A percentile compares a stretch with the other conserved stretches of the same genome.
Evolutionary conservation across 2,888 invertebrate genomes (phyloP).

Genomic region (Himalopsyche tibetana): DNA sequence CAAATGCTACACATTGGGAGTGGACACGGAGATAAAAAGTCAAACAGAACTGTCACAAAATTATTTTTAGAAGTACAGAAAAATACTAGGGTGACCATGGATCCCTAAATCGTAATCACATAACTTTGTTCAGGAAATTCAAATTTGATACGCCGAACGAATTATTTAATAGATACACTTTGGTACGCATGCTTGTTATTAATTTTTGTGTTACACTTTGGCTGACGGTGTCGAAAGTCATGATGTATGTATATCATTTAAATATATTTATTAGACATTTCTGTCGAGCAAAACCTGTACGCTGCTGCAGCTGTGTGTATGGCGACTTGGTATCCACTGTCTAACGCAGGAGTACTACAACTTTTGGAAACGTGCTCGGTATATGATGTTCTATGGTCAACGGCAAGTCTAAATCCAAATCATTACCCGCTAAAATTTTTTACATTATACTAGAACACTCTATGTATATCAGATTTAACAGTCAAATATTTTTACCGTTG

Average conservation of each 20-base stretch:
- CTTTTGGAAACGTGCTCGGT: not conserved
- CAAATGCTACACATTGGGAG: no score
- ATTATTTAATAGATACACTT: constrained; percentile 15
- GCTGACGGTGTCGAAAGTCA: constrained; percentile 30
- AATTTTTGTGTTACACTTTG: constrained; percentile 20
- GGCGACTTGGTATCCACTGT: constrained; percentile 7
- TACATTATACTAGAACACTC: no score
- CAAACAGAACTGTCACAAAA: no score
- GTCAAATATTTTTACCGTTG: no score
- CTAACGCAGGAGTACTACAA: not conserved
- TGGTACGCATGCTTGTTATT: not conserved
- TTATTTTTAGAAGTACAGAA: not conserved
- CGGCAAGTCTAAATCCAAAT: no score
- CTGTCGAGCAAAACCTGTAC: constrained; percentile 25
- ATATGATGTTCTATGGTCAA: no score
- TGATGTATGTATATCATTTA: constrained; percentile 30
- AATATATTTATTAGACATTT: constrained; percentile 26
- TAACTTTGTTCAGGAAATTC: not conserved
- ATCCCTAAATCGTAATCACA: not conserved
- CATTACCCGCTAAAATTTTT: no score
- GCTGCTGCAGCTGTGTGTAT: constrained; percentile 9
- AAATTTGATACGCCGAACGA: not conserved
- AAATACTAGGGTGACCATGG: not conserved
- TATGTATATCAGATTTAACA: no score
- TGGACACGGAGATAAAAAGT: no score